Evolutionary conservation across 2,113 vertebrate genomes (phyloP).

Genomic region (Podocnemis expansa): DNA sequence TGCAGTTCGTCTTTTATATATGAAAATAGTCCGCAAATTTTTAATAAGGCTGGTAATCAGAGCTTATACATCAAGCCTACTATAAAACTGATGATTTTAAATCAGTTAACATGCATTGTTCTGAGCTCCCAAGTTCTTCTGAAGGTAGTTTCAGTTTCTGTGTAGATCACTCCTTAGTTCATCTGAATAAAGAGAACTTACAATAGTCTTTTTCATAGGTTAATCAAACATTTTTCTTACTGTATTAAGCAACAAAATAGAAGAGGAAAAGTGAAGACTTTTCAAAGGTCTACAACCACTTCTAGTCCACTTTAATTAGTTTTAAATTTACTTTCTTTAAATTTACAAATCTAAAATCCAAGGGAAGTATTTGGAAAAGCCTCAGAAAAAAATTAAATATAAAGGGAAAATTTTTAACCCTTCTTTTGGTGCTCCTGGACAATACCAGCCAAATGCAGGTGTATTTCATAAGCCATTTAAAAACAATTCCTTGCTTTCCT

Average conservation of each 20-base stretch:
- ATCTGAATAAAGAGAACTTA: background rate
- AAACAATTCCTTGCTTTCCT: background rate
- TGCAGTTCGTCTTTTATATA: background rate
- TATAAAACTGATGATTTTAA: background rate
- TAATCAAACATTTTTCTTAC: background rate
- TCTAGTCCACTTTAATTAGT: background rate
- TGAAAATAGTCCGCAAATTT: background rate
- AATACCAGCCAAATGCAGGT: background rate
- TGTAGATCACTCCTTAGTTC: background rate
- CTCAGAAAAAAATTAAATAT: background rate
- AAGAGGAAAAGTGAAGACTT: fast-evolving
- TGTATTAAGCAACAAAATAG: background rate
- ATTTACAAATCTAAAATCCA: background rate
- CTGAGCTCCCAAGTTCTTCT: background rate
- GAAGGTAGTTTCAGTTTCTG: background rate
- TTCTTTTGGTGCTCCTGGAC: background rate
- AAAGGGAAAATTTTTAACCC: background rate
- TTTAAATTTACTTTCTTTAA: background rate
- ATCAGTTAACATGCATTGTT: background rate
- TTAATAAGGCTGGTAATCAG: background rate
- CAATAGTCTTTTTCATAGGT: background rate
- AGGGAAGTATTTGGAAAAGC: background rate
- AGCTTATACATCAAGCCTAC: background rate
- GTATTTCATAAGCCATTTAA: background rate
- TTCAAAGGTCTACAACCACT: background rate